phyloP scores from a whole-genome alignment of 2,113 vertebrate genomes.

The Riparia riparia region DNA sequence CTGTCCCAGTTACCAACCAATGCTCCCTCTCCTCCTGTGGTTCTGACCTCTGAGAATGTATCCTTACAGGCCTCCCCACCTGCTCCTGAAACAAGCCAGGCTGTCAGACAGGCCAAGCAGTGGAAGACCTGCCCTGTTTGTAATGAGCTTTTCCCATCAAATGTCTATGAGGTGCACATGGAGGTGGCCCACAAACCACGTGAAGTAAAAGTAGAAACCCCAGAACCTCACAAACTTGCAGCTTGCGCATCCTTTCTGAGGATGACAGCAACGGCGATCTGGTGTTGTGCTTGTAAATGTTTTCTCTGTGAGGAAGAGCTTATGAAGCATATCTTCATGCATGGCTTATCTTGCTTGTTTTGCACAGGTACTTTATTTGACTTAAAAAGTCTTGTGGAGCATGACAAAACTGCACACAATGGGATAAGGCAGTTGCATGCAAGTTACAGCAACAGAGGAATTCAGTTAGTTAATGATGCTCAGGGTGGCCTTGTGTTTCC shows the following conservation, averaged over 20 bases:
- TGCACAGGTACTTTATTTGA: conserved; percentile 91
- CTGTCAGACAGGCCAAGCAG: conserved; percentile 86
- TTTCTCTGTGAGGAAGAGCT: conserved; percentile 88
- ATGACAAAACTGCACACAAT: conserved; percentile 84
- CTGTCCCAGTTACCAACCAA: conserved; percentile 61
- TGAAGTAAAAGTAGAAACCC: conserved; percentile 25
- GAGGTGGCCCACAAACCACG: conserved; percentile 86
- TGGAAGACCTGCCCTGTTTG: conserved; percentile 96
- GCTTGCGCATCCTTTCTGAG: conserved; percentile 87
- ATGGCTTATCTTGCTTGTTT: conserved; percentile 92
- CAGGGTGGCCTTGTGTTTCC: conserved; percentile 87
- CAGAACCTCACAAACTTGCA: conserved; percentile 79
- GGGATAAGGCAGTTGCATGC: conserved; percentile 83
- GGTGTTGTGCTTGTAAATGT: conserved; percentile 88
- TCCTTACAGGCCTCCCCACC: not conserved
- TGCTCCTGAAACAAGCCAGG: conserved; percentile 28
- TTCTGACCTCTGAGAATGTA: conserved; percentile 39
- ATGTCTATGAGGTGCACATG: conserved; percentile 92
- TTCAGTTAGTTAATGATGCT: conserved; percentile 83
- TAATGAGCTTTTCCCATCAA: conserved; percentile 94
- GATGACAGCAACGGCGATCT: conserved; percentile 89
- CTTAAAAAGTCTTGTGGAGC: conserved; percentile 86
- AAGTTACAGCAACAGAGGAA: conserved; percentile 88
- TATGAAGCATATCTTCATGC: conserved; percentile 89
- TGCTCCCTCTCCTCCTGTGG: conserved; percentile 71